Evolutionary conservation across 2,797 vertebrate genomes (phyloP).

Genomic region (Chaunax sp.): DNA sequence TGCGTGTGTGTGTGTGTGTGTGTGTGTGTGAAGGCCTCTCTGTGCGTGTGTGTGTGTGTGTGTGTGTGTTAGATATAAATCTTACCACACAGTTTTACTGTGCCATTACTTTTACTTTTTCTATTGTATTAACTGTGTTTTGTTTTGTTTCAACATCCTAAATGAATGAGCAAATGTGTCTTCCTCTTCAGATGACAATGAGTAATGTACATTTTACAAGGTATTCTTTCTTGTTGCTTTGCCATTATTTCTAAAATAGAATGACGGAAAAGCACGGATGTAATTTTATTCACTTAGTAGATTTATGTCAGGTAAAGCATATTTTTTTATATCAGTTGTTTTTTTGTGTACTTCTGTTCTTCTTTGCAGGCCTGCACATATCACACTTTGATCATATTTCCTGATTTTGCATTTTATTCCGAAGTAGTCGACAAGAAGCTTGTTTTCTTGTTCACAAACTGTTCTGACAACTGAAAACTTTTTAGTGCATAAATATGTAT

Average conservation of each 20-base stretch:
- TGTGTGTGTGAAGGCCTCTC: too few relatives aligned
- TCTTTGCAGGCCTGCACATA: not conserved
- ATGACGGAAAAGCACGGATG: not conserved
- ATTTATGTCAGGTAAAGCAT: not conserved
- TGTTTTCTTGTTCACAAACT: not conserved
- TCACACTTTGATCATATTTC: too few relatives aligned
- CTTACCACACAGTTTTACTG: not conserved
- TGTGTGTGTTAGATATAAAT: not conserved
- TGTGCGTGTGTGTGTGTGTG: not conserved
- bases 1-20: not conserved
- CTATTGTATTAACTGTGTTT: not conserved
- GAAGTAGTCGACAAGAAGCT: too few relatives aligned
- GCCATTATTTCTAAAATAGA: not conserved
- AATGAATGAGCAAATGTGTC: constrained; percentile 12
- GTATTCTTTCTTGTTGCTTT: not conserved
- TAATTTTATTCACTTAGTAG: not conserved
- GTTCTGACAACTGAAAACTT: not conserved
- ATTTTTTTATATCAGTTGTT: not conserved
- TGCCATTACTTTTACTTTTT: too few relatives aligned
- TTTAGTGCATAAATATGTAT: too few relatives aligned
- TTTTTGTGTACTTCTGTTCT: not conserved
- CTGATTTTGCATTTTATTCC: too few relatives aligned
- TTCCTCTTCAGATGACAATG: constrained; percentile 2
- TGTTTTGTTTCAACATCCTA: not conserved
- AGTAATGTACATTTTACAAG: not conserved